A percentile compares a stretch with the other conserved stretches of the same genome.
Evolutionary conservation across 2,797 vertebrate species (phyloP).

Genomic region (Notamacropus eugenii): DNA sequence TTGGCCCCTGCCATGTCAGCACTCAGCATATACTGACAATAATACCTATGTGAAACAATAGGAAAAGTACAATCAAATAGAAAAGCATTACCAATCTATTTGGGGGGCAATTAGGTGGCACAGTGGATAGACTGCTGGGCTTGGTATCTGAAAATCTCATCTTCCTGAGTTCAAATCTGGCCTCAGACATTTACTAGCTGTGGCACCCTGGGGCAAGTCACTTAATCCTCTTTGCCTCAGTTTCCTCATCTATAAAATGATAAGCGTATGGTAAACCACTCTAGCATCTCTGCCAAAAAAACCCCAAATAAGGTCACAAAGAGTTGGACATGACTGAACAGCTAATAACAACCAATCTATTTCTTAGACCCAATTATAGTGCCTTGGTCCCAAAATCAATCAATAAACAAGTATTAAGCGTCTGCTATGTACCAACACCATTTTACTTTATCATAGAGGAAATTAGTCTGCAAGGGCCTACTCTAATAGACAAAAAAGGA

Average conservation of each 20-base stretch:
- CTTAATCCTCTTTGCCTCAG: neutral
- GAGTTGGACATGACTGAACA: neutral
- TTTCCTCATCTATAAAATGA: neutral
- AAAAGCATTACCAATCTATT: slow-evolving; percentile 10
- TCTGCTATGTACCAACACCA: neutral
- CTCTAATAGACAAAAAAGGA: slow-evolving; percentile 40
- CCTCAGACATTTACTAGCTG: neutral
- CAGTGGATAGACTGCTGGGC: neutral
- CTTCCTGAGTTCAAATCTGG: neutral
- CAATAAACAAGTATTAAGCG: neutral
- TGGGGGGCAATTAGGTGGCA: neutral
- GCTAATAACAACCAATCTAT: slow-evolving; percentile 2
- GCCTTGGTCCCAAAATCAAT: slow-evolving; percentile 11
- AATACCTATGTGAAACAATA: slow-evolving; percentile 26
- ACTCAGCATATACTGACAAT: slow-evolving; percentile 33
- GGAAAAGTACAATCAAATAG: slow-evolving; percentile 45
- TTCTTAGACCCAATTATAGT: slow-evolving; percentile 48
- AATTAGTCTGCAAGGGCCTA: slow-evolving; percentile 35
- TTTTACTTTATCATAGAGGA: slow-evolving; percentile 46
- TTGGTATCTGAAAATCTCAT: neutral
- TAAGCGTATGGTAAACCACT: neutral
- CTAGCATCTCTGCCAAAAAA: neutral
- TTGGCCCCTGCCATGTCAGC: neutral
- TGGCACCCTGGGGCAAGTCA: neutral
- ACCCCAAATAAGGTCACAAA: neutral